Conservation (phyloP, 2,113 vertebrate genomes). For the Lepidothrix coronata region DNA sequence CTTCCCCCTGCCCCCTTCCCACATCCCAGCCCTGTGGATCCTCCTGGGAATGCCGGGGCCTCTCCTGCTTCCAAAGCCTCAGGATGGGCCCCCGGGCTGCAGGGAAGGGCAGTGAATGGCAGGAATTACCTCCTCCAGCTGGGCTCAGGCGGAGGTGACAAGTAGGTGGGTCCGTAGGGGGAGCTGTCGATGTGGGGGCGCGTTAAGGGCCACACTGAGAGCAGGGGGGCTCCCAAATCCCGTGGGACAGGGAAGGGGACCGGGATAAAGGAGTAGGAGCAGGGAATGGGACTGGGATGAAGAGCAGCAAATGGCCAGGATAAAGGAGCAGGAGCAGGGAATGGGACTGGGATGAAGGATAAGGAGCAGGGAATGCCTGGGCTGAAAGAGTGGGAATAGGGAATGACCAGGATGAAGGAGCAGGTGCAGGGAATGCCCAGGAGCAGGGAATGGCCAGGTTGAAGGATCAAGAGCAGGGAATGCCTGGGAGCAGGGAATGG, state of each 20-base stretch:
- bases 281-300: no score
- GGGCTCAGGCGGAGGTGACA: neutral
- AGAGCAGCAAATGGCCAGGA: no score
- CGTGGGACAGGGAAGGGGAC: neutral
- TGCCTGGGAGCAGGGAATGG: no score
- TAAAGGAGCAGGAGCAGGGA: no score
- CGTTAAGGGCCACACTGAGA: neutral
- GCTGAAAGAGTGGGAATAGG: no score
- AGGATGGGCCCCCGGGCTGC: accelerated
- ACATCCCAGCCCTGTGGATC: neutral
- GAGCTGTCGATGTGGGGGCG: neutral
- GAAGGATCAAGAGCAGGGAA: no score
- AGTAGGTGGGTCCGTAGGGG: neutral
- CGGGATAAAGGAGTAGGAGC: no score
- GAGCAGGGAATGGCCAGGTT: no score
- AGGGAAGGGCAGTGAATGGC: neutral
- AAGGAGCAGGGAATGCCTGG: no score
- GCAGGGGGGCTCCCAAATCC: neutral
- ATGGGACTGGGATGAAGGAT: no score
- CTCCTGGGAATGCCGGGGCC: neutral
- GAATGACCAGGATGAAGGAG: no score
- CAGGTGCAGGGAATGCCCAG: no score
- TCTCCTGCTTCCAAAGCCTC: neutral
- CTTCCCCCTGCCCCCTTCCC: neutral
- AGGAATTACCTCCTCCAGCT: neutral